Evolutionary conservation across 64 coral and sea anemone species (phyloP).

Genomic region (Actinia equina): DNA sequence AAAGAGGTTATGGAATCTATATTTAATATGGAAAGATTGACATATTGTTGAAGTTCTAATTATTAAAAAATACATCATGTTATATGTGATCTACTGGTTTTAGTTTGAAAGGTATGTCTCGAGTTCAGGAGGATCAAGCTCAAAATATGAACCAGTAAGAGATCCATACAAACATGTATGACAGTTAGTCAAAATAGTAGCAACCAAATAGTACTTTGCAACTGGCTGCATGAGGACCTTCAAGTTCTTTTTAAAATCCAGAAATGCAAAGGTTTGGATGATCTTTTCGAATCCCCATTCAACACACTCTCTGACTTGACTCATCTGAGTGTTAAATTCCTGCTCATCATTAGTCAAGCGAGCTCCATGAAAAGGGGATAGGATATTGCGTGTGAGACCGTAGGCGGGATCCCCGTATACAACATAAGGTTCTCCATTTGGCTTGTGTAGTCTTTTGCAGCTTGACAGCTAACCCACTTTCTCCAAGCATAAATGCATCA

Average conservation of each 20-base stretch:
- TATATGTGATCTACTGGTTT: neutral
- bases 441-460: neutral
- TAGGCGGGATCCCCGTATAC: conserved; percentile 59
- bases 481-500: conserved; percentile 9
- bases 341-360: conserved; percentile 50
- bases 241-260: conserved; percentile 38
- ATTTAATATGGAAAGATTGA: neutral
- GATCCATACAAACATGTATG: conserved; percentile 29
- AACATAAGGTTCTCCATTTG: conserved; percentile 54
- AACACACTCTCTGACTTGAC: conserved; percentile 40
- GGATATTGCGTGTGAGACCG: conserved; percentile 50
- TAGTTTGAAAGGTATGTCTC: conserved; percentile 8
- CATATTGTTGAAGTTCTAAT: neutral
- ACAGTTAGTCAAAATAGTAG: conserved; percentile 41
- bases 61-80: neutral
- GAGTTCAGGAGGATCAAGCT: neutral
- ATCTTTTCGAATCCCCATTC: conserved; percentile 67
- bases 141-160: neutral
- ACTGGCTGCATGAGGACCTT: conserved; percentile 39
- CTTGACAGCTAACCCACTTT: neutral
- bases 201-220: conserved; percentile 59
- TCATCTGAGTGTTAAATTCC: conserved; percentile 60
- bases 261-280: conserved; percentile 31
- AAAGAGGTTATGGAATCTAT: too few relatives aligned
- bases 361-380: conserved; percentile 50